Evolutionary conservation across 1,140 invertebrate genomes (phyloP).

Genomic region (Zaprionus nigranus): DNA sequence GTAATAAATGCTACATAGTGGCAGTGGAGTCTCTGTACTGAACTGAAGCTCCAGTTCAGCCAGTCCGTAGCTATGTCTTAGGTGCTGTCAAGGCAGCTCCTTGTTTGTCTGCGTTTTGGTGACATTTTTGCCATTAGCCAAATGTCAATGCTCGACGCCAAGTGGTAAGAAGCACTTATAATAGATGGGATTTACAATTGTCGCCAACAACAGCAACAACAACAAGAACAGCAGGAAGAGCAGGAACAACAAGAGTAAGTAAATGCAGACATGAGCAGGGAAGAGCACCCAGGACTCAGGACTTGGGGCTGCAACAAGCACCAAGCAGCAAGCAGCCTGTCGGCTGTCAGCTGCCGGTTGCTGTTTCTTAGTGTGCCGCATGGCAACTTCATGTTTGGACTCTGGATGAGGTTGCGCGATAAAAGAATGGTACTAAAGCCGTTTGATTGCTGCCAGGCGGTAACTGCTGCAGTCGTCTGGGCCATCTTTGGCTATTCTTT

Average conservation of each 20-base stretch:
- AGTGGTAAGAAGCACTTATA: constrained; percentile 79
- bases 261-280: constrained; percentile 14
- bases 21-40: not conserved
- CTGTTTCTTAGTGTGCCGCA: constrained; percentile 25
- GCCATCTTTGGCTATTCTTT: not conserved
- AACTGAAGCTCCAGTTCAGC: constrained; percentile 1
- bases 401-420: constrained; percentile 59
- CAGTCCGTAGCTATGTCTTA: constrained; percentile 15
- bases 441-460: constrained; percentile 61
- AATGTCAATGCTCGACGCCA: constrained; percentile 77
- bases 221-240: constrained; percentile 33
- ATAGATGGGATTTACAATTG: constrained; percentile 74
- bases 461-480: constrained; percentile 30
- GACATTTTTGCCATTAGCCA: constrained; percentile 82
- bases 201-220: constrained; percentile 49
- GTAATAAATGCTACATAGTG: constrained; percentile 33
- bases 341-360: constrained; percentile 61
- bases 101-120: constrained; percentile 77
- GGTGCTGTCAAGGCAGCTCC: constrained; percentile 50
- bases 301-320: constrained; percentile 7
- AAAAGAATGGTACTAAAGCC: constrained; percentile 75
- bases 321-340: constrained; percentile 32
- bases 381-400: constrained; percentile 32
- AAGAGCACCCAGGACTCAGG: not conserved
- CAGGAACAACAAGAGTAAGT: constrained; percentile 29